Evolutionary conservation across 2,113 vertebrate species (phyloP).

Genomic region (Gallinago paraguaiae): DNA sequence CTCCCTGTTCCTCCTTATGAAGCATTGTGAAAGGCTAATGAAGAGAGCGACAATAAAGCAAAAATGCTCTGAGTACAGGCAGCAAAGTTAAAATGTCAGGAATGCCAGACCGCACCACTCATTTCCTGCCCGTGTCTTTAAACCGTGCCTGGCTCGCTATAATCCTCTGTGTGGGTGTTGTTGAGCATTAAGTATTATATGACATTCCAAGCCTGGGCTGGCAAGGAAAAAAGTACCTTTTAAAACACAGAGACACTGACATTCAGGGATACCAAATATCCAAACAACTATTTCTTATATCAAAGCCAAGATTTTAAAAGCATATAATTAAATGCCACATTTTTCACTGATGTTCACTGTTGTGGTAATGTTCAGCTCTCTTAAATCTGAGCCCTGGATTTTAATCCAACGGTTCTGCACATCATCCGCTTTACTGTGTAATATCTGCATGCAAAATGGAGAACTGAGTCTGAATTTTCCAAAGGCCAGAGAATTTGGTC

Average conservation of each 20-base stretch:
- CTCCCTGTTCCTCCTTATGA: neutral
- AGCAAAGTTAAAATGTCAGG: neutral
- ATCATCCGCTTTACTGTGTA: neutral
- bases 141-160: fast-evolving
- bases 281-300: neutral
- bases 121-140: neutral
- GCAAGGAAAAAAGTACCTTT: neutral
- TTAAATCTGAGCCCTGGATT: neutral
- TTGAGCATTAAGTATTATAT: neutral
- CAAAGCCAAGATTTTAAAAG: neutral
- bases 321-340: neutral
- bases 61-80: neutral
- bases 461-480: neutral
- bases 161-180: neutral
- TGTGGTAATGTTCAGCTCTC: neutral
- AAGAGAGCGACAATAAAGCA: neutral
- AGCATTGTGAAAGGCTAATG: neutral
- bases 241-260: neutral
- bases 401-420: neutral
- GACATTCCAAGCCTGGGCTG: neutral
- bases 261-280: neutral
- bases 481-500: neutral
- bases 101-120: neutral
- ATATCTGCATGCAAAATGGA: neutral
- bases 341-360: neutral